These are phyloP conservation scores for Florisuga fusca DNA, from an alignment of 2,797 vertebrate genomes.

Conservation along the genomic window DNA sequence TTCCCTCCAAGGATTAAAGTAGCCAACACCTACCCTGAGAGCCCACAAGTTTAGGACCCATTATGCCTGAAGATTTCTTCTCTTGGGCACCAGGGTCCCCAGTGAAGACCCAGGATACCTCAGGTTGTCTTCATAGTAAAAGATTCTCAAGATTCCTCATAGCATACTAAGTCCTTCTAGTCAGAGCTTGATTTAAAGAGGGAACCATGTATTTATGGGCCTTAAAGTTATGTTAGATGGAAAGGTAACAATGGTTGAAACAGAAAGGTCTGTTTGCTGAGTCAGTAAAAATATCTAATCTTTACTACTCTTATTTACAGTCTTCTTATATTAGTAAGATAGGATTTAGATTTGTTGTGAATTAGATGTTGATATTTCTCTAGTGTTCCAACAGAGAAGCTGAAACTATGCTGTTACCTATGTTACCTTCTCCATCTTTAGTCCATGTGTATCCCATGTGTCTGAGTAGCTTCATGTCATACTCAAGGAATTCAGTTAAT, in stretches of 20 bases:
- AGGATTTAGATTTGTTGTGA: not conserved
- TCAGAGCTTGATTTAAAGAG: not conserved
- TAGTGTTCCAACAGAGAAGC: not conserved
- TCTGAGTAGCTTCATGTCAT: not conserved
- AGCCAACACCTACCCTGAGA: not conserved
- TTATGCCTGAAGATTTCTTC: not conserved
- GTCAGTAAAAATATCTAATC: not conserved
- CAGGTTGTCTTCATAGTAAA: not conserved
- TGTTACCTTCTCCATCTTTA: not conserved
- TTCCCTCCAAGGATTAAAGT: not conserved
- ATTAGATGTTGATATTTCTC: not conserved
- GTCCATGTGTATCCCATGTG: not conserved
- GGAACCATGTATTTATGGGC: not conserved
- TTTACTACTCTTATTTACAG: not conserved
- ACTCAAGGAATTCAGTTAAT: not conserved
- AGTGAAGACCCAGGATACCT: not conserved
- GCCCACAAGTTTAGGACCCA: not conserved
- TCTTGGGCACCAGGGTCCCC: not conserved
- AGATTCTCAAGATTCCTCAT: not conserved
- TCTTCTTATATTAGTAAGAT: not conserved
- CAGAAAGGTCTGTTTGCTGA: not conserved
- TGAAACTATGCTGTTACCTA: not conserved
- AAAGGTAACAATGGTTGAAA: not conserved
- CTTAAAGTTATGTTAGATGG: not conserved
- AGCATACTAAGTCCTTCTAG: not conserved